Evolutionary conservation across 2,888 invertebrate genomes (phyloP), one percentile per base, ranked within the genome.

Genomic region (Lasioglossum vierecki): DNA sequence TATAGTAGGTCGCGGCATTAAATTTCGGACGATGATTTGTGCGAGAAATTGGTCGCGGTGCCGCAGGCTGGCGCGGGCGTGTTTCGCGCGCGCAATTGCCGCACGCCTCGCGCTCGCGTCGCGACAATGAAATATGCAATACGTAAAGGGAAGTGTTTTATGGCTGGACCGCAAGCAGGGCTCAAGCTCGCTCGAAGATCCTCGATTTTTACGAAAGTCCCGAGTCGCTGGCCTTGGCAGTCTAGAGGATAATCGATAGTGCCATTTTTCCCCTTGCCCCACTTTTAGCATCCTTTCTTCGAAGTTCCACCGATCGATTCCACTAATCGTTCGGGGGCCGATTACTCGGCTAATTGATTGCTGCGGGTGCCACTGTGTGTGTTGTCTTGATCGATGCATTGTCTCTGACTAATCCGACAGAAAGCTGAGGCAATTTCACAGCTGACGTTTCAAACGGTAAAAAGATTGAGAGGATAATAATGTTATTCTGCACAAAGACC

Each of bases 1-100:
- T 83, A 76, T 72, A 76, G 75, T 72, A 53, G 80, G 79, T 75
- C 81, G 81, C 26, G 76, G 76, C 76, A 66, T 83, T 83, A 66
- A 83, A 83, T 81, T 83, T 83, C 76, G 81, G 81, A 6, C 75
- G 72, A 76, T 76, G 83, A 83, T 83, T 81, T 76, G 76, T 76
- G 72, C 73, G 63, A 30, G 53, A 46, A 53, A 81, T 81, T 79
- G 53, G 79, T 66, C 78, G 78, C 81, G 78, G 53, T 53, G 53
- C 22, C 22, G 53, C 53, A 53, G 53, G 22, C 53, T 8, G 22
- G 72, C 49, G 35, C 72, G 44, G 72, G 81, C 81, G 30, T 72
- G 79, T 41, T 72, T 72, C 72, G 79, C 72, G 49, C 71, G 79
- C 30, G 77, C 80, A 77, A 80, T 76, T 46, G 70, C 79, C 30